Base-by-base conservation (phyloP, 2,797 vertebrate species). In the Pogoniulus pusillus region DNA sequence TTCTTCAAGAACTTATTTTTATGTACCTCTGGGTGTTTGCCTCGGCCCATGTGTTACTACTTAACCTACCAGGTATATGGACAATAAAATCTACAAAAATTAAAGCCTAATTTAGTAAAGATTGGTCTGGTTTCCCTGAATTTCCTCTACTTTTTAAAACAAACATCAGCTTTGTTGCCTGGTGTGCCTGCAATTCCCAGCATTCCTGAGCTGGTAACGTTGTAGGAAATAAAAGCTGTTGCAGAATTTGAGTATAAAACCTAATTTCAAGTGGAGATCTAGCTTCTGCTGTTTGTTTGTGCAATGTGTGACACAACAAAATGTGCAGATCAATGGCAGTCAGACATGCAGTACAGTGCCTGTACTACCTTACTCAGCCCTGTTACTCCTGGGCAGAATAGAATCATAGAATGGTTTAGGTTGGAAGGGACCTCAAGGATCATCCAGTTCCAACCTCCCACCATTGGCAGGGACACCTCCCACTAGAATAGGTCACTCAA, bases 71-170 rank as follows among this genome's bases (percentile, higher is more conserved):
- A 96, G 78, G 86, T 95, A 92, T 77, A 93, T 20, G 90, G 86
- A 91, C 73, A 94, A 95, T 92, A 95, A 96, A 96, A 96, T 66
- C 87, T 85, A 91, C 75, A 94, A 88, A 87, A 79, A 73, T 83
- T 93, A 94, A 82, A 93, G 53, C 60, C 69, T 87, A 93, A 89
- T 95, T 96, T 94, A 72, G 71, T 57, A 86, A 92, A 82, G 62
- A 83, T 76, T 90, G 71, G 47, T 78, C 89, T 92, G 75, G 16
- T 91, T 95, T 93, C 78, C 26, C 53, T 84, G 76, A 91, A 82
- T 92, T 94, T 93, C 90, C 89, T 89, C 49, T 81, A 18, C 32
- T 78, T 89, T 81, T 71, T 41, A 49, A 91, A 81, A 70, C 32
- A 86, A 87, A 53, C 19, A 64, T 71, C 77, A 90, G 7, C 47